Percentiles rank a stretch among this genome's conserved stretches.
These are phyloP conservation scores for Neotoxoptera formosana DNA, from an alignment of 1,140 invertebrate species.

Conservation along the genomic window DNA sequence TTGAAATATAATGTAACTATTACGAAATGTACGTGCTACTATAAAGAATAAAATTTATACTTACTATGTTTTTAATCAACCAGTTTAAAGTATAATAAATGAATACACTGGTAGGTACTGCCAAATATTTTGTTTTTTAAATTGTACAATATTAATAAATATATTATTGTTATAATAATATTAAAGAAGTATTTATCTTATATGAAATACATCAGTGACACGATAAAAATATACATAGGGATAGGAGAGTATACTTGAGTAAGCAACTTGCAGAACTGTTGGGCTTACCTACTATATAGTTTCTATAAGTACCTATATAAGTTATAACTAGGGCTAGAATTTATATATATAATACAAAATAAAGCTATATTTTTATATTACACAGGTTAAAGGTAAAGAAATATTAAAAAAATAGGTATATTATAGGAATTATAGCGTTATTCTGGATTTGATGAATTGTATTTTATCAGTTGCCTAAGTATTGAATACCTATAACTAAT, in stretches of 20 bases:
- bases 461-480: neutral
- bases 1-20: neutral
- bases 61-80: neutral
- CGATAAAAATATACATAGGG: too few relatives aligned
- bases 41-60: neutral
- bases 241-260: too few relatives aligned
- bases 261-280: too few relatives aligned
- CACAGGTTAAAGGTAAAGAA: neutral
- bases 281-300: too few relatives aligned
- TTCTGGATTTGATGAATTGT: neutral
- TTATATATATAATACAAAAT: neutral
- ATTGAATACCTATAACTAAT: neutral
- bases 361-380: neutral
- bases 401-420: neutral
- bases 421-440: too few relatives aligned
- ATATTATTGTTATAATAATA: neutral
- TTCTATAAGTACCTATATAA: too few relatives aligned
- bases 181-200: neutral
- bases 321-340: too few relatives aligned
- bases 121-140: neutral
- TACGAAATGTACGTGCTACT: neutral
- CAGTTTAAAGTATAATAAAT: neutral
- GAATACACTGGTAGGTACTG: neutral
- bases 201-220: too few relatives aligned
- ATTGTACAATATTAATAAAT: neutral